phyloP scores from a whole-genome alignment of 1,140 invertebrate species.

The Solenopsis fugax region DNA sequence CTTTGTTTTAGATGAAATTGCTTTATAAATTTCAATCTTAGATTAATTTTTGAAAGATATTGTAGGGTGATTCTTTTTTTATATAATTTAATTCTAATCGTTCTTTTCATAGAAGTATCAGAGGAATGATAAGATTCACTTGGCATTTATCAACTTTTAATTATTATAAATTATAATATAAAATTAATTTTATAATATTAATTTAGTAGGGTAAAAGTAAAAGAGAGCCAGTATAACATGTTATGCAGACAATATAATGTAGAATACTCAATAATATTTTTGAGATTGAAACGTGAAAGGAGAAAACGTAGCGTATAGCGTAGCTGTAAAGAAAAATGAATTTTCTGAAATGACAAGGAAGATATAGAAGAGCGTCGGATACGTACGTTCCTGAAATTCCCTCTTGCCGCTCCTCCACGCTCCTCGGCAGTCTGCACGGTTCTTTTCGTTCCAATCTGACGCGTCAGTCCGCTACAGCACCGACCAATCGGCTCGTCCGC shows the following conservation, averaged over 20 bases:
- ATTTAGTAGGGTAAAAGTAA: background rate
- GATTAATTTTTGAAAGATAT: background rate
- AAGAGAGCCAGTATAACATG: background rate
- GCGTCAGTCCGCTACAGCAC: slow-evolving; percentile 57
- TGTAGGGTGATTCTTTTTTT: background rate
- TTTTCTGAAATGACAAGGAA: background rate
- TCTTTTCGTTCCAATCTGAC: slow-evolving; percentile 32
- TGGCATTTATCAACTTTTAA: background rate
- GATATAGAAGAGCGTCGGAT: background rate
- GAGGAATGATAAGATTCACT: background rate
- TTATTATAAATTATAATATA: background rate
- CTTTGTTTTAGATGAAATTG: background rate
- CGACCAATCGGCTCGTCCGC: slow-evolving; percentile 64
- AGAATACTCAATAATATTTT: background rate
- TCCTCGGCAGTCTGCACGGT: too few species aligned
- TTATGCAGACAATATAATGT: too few species aligned
- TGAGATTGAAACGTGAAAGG: background rate
- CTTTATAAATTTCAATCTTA: background rate
- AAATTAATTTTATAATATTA: background rate
- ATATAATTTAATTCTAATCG: background rate
- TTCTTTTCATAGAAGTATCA: background rate
- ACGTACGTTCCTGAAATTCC: slow-evolving; percentile 46
- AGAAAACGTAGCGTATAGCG: background rate
- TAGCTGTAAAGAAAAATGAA: background rate
- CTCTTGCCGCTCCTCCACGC: background rate